Conservation (phyloP, 2,113 vertebrate species). For the Dolichotis patagonum region DNA sequence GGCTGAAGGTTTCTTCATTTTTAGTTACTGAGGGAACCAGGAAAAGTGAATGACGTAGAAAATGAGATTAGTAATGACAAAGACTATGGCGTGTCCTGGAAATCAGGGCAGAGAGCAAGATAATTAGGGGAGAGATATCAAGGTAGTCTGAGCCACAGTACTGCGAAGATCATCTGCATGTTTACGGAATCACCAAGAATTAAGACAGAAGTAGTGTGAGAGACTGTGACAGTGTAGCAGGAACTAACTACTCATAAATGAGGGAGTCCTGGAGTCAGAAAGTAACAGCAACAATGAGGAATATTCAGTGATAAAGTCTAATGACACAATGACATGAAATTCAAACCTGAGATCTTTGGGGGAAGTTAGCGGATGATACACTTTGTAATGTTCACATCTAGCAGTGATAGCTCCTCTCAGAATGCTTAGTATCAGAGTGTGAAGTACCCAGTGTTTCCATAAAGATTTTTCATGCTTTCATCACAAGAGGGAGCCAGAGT, state of each 20-base stretch:
- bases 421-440: neutral
- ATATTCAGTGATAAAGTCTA: neutral
- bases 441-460: neutral
- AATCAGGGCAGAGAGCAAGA: neutral
- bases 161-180: neutral
- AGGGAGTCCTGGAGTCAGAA: neutral
- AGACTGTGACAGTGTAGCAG: neutral
- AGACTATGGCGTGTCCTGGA: neutral
- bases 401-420: neutral
- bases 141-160: neutral
- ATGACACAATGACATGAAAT: neutral
- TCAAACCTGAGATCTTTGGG: neutral
- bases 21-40: neutral
- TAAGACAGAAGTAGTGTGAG: neutral
- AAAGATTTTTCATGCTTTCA: neutral
- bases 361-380: neutral
- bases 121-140: neutral
- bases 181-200: neutral
- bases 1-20: neutral
- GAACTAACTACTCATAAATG: neutral
- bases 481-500: slow-evolving; percentile 56
- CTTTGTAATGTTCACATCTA: neutral
- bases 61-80: neutral
- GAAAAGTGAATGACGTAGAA: neutral
- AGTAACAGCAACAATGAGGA: neutral